phyloP scores from a whole-genome alignment of 2,113 vertebrate species.

The Phyllopteryx taeniolatus region DNA sequence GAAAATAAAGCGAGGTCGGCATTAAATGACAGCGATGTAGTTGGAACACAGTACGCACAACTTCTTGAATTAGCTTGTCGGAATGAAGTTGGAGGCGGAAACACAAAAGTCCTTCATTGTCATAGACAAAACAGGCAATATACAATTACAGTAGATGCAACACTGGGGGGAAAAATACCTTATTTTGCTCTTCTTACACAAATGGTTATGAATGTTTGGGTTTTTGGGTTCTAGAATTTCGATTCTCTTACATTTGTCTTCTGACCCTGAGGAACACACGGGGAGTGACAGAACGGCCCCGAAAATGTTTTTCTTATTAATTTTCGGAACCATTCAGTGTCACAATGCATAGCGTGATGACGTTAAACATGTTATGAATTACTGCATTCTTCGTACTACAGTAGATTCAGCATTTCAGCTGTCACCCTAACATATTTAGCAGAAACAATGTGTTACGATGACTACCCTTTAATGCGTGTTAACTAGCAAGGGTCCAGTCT shows the following conservation, averaged over 20 bases:
- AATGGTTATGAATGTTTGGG: neutral
- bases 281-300: neutral
- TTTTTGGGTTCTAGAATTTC: neutral
- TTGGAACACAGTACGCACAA: neutral
- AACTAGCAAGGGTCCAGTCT: too few species aligned
- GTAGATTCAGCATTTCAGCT: too few species aligned
- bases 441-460: neutral
- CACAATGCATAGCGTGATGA: too few species aligned
- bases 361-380: neutral
- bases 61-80: neutral
- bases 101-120: neutral
- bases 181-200: neutral
- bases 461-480: too few species aligned
- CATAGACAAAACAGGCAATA: too few species aligned
- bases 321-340: neutral
- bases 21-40: conserved; percentile 15
- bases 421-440: neutral
- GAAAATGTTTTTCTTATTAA: neutral
- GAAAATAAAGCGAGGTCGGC: conserved; percentile 31
- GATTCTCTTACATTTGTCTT: neutral
- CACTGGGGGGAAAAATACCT: neutral
- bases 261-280: too few species aligned
- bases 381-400: neutral
- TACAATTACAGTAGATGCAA: too few species aligned
- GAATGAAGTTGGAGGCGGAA: neutral